Evolutionary conservation across 2,797 vertebrate genomes (phyloP).

Genomic region (Rallus crepitans): DNA sequence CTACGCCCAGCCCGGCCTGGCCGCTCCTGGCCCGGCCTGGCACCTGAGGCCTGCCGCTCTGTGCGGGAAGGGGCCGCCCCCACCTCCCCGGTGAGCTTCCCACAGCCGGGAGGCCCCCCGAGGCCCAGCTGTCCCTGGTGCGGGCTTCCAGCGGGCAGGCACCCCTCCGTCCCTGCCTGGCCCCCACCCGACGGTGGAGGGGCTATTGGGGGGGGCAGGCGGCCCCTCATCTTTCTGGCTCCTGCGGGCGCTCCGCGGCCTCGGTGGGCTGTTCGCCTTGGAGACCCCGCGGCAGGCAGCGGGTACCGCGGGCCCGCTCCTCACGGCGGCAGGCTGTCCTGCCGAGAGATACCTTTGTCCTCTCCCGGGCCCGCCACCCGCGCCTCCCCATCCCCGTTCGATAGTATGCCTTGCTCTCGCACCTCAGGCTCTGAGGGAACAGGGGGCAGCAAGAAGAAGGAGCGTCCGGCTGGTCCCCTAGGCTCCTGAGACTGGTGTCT

Average conservation of each 20-base stretch:
- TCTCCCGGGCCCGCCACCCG: too few species aligned
- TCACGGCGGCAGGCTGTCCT: too few species aligned
- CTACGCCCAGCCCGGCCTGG: background rate
- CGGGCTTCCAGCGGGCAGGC: background rate
- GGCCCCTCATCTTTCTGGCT: background rate
- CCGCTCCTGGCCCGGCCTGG: background rate
- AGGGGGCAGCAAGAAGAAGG: rapidly evolving
- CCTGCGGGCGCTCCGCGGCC: background rate
- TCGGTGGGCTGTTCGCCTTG: too few species aligned
- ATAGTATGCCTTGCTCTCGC: too few species aligned
- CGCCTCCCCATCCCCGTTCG: too few species aligned
- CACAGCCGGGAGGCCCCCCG: too few species aligned
- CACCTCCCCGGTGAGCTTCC: too few species aligned
- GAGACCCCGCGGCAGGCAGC: background rate
- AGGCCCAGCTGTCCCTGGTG: background rate
- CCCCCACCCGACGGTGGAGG: too few species aligned
- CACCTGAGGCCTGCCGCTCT: background rate
- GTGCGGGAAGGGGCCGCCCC: background rate
- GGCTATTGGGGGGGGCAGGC: too few species aligned
- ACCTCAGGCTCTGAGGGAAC: background rate
- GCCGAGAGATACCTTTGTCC: background rate
- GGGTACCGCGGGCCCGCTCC: background rate
- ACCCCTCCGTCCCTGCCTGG: background rate
- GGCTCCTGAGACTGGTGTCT: rapidly evolving
- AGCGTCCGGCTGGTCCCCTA: background rate